Percentiles rank a stretch among this genome's conserved stretches.
Conservation (phyloP, 2,888 invertebrate genomes). For the Lycocerus yunnanus region DNA sequence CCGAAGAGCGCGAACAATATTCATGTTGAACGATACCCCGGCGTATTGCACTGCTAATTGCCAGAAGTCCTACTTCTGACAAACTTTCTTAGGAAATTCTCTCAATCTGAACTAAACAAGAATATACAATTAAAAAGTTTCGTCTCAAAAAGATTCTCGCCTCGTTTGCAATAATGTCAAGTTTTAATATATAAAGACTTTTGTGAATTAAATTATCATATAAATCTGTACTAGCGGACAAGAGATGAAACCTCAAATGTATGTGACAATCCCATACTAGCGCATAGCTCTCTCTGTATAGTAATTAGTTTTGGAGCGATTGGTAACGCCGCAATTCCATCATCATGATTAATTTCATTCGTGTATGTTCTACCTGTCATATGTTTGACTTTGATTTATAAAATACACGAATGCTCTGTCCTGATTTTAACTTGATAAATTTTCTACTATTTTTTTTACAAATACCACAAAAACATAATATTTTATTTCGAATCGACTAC, state of each 20-base stretch:
- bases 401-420: constrained; percentile 32
- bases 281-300: constrained; percentile 23
- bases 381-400: constrained; percentile 37
- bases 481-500: background rate
- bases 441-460: background rate
- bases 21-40: constrained; percentile 44
- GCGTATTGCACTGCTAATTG: constrained; percentile 49
- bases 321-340: constrained; percentile 41
- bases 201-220: constrained; percentile 6
- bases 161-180: background rate
- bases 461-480: background rate
- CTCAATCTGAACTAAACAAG: constrained; percentile 32
- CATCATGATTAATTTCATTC: constrained; percentile 42
- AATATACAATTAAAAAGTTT: constrained; percentile 37
- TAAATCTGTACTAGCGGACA: constrained; percentile 21
- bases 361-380: constrained; percentile 38
- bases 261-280: constrained; percentile 29
- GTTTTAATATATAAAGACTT: constrained; percentile 1
- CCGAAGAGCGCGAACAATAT: constrained; percentile 41
- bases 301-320: constrained; percentile 45
- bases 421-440: constrained; percentile 9
- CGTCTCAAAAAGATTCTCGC: constrained; percentile 6
- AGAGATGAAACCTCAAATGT: constrained; percentile 33
- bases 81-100: constrained; percentile 28
- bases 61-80: constrained; percentile 40